Evolutionary conservation across 2,113 vertebrate species (phyloP), one percentile per base, ranked within the genome.

Genomic region (Leptobrachium ailaonicum): DNA sequence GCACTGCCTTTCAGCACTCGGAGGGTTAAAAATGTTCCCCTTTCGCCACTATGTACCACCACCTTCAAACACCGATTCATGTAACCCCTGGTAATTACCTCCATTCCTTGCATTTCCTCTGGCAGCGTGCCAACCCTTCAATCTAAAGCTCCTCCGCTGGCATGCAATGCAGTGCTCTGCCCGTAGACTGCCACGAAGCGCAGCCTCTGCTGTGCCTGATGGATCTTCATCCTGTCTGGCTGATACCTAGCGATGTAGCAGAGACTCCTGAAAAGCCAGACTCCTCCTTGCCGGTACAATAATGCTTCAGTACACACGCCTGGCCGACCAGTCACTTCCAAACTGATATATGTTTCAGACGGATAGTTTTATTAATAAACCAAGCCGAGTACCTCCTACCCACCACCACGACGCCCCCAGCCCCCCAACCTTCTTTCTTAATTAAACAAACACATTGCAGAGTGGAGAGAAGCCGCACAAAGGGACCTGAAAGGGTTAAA

Each of bases 301-400:
- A 20, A 60, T 41, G 75, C 45, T 13, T 43, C 12, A 8, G 13
- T 11, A 5, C 3, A 14, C 2, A 11, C 13, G 12, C 50, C 41
- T 41, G 44, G 56, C 56, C 11, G 14, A 11, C 41, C 50, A 70
- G 66, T 58, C 76, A 78, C 40, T 14, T 62, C 67, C 11, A 58
- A 78, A 78, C 54, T 78, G 76, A 78, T 78, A 44, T 40, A 64
- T 71, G 32, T 66, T 63, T 63, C 6, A 42, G 45, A 14, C 2
- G 76, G 76, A 40, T 71, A 63, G 56, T 71, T 78, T 71, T 71
- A 78, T 78, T 71, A 78, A 71, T 71, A 53, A 53, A 63, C 54
- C 56, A 47, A 41, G 1, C 44, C 41, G 43, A 43, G 45, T 14
- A 44, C 43, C 43, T 71, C 76, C 76, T 63, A 54, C 76, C 68